These are phyloP conservation scores for Lemur catta DNA, from an alignment of 2,797 vertebrate species.

Conservation along the genomic window DNA sequence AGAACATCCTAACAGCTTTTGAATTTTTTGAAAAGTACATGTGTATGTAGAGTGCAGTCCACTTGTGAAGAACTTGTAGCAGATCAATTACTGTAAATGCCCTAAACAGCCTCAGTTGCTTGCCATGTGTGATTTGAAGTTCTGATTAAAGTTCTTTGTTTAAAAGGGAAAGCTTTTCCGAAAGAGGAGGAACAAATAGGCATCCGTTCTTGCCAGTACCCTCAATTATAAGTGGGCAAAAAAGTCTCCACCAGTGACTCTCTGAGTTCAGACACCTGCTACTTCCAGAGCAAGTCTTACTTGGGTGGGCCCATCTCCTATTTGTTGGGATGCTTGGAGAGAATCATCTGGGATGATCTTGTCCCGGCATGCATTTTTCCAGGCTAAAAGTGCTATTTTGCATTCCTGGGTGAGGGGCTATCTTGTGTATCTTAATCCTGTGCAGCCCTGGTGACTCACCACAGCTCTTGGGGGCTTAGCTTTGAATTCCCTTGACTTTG, in stretches of 20 bases:
- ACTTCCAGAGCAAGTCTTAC: not conserved
- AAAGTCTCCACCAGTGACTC: not conserved
- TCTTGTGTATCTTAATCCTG: conserved; percentile 45
- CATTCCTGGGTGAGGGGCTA: not conserved
- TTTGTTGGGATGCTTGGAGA: not conserved
- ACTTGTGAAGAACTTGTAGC: conserved; percentile 61
- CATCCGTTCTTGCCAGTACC: not conserved
- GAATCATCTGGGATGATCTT: not conserved
- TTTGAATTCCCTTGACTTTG: conserved; percentile 63
- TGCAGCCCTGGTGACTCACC: not conserved
- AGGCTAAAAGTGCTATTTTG: not conserved
- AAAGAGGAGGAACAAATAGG: not conserved
- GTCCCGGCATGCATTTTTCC: not conserved
- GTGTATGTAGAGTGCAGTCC: conserved; percentile 21
- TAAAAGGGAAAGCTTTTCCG: conserved; percentile 52
- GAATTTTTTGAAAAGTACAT: conserved; percentile 67
- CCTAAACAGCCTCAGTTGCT: conserved; percentile 72
- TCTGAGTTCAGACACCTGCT: not conserved
- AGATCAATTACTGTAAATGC: conserved; percentile 72
- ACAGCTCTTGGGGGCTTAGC: conserved; percentile 2
- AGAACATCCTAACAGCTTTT: conserved; percentile 67
- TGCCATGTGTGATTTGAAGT: conserved; percentile 65
- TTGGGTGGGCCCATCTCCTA: not conserved
- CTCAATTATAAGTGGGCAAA: conserved; percentile 8
- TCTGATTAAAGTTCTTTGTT: conserved; percentile 74